These are phyloP conservation scores for Microctenopoma steveboyesi DNA, from an alignment of 2,797 vertebrate genomes.

Conservation along the genomic window DNA sequence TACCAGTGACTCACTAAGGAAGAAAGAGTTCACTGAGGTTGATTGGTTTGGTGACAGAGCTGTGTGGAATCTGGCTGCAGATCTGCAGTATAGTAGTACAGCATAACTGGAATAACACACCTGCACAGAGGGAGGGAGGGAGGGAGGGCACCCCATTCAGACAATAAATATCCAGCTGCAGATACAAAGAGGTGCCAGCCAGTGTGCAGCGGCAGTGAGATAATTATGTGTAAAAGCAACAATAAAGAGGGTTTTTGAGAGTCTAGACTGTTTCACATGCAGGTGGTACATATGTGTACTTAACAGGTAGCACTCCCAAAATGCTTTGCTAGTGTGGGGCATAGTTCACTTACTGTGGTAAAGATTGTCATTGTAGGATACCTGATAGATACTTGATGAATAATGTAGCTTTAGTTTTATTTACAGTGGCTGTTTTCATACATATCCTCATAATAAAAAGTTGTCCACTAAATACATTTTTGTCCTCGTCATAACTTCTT, in stretches of 20 bases:
- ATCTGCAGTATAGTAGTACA: not conserved
- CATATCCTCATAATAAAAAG: not conserved
- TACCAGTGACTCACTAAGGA: too few relatives aligned
- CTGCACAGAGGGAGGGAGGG: conserved; percentile 9
- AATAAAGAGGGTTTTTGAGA: conserved; percentile 31
- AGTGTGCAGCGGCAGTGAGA: conserved; percentile 26
- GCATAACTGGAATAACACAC: conserved; percentile 46
- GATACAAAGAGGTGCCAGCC: conserved; percentile 50
- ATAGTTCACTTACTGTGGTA: conserved; percentile 6
- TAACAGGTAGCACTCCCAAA: conserved; percentile 29
- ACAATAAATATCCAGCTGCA: conserved; percentile 62
- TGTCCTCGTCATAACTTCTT: conserved; percentile 18
- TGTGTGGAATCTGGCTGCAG: conserved; percentile 3
- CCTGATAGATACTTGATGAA: not conserved
- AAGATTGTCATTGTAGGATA: not conserved
- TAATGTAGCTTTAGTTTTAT: conserved; percentile 34
- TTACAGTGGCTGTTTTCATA: not conserved
- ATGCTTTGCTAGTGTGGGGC: conserved; percentile 9
- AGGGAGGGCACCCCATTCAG: conserved; percentile 14
- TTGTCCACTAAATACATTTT: conserved; percentile 8
- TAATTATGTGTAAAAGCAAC: conserved; percentile 31
- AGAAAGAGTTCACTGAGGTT: too few relatives aligned
- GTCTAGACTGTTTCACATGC: conserved; percentile 13
- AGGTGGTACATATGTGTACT: not conserved
- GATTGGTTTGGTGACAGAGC: too few relatives aligned